phyloP scores from a whole-genome alignment of 2,888 invertebrate genomes.

The Pollenia labialis region DNA sequence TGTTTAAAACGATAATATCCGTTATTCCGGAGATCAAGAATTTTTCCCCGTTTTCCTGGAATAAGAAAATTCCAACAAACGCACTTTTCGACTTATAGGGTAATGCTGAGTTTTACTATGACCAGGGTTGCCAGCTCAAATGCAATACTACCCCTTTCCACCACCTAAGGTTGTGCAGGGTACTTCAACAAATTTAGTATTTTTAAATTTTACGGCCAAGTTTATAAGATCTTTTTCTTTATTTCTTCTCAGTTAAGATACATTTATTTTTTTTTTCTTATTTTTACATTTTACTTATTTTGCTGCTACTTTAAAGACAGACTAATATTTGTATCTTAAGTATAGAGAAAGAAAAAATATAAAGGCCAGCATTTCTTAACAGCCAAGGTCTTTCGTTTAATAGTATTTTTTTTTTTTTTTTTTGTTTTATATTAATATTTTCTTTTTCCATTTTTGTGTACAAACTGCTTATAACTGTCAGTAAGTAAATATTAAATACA shows the following conservation, averaged over 20 bases:
- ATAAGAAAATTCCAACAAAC: too few species aligned
- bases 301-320: conserved; percentile 32
- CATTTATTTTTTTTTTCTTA: conserved; percentile 33
- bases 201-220: conserved; percentile 68
- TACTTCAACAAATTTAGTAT: conserved; percentile 21
- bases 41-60: too few species aligned
- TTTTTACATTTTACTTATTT: conserved; percentile 1
- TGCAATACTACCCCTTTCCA: too few species aligned
- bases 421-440: neutral
- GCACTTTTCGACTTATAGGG: too few species aligned
- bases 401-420: neutral
- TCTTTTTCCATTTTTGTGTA: neutral
- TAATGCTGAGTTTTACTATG: too few species aligned
- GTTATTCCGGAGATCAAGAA: too few species aligned
- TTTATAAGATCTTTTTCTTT: conserved; percentile 57
- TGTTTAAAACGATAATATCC: too few species aligned
- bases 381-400: conserved; percentile 61
- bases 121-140: too few species aligned
- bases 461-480: conserved; percentile 38
- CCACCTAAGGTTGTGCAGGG: too few species aligned
- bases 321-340: conserved; percentile 50
- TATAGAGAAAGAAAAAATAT: conserved; percentile 3
- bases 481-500: conserved; percentile 42
- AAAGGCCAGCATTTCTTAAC: conserved; percentile 55
- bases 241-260: conserved; percentile 17